Conservation (phyloP, 2,888 invertebrate species). For the Hyppa rectilinea region DNA sequence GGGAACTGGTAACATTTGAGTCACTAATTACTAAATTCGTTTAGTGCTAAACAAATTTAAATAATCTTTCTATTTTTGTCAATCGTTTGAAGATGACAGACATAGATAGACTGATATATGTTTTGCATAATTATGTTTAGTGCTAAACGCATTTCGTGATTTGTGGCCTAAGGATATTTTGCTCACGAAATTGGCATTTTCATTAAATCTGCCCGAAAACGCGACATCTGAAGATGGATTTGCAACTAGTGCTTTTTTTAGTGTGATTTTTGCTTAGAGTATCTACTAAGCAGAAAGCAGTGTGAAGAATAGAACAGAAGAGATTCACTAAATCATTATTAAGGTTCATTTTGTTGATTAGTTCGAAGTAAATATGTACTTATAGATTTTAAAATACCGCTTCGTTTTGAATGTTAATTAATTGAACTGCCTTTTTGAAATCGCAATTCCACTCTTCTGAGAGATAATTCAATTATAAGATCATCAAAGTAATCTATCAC, state of each 20-base stretch:
- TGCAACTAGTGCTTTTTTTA: too few relatives aligned
- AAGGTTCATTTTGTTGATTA: not conserved
- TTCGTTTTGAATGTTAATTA: slow-evolving; percentile 4
- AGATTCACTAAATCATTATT: not conserved
- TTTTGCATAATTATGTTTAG: not conserved
- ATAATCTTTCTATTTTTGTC: not conserved
- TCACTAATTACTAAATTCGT: not conserved
- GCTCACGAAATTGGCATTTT: not conserved
- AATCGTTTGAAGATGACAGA: not conserved
- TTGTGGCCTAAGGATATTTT: not conserved
- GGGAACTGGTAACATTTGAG: not conserved
- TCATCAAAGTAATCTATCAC: not conserved
- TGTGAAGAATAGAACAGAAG: not conserved
- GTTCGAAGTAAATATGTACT: slow-evolving; percentile 7
- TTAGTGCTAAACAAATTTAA: not conserved
- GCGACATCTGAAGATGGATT: not conserved
- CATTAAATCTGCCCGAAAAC: not conserved
- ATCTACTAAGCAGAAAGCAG: not conserved
- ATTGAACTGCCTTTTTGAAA: slow-evolving; percentile 2
- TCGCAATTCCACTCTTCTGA: not conserved
- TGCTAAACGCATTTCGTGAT: not conserved
- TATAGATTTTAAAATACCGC: not conserved
- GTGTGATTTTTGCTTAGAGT: too few relatives aligned
- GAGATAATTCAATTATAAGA: too few relatives aligned
- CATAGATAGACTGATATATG: not conserved